A percentile compares a stretch with the other conserved stretches of the same genome.
These are phyloP conservation scores for Synanthedon andrenaeformis DNA, from an alignment of 2,888 invertebrate species.

Conservation along the genomic window DNA sequence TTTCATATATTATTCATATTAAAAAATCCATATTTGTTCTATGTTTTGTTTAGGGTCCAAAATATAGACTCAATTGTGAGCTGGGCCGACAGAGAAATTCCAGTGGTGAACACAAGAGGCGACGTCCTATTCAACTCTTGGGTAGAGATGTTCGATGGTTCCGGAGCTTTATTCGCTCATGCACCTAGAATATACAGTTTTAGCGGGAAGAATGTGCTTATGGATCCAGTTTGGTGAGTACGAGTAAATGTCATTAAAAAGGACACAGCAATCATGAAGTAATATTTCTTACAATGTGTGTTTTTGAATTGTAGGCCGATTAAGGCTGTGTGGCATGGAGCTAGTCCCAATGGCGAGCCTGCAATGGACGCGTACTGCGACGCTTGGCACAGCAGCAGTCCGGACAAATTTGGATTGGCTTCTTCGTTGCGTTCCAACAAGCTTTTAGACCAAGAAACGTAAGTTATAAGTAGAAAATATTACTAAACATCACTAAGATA, in stretches of 20 bases:
- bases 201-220: conserved; percentile 90
- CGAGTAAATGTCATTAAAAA: neutral
- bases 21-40: no score
- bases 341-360: conserved; percentile 85
- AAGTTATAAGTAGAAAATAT: conserved; percentile 18
- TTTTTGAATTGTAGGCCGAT: conserved; percentile 76
- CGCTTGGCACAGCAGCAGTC: conserved; percentile 88
- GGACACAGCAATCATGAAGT: neutral
- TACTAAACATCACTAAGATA: neutral
- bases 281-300: no score
- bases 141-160: conserved; percentile 91
- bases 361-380: conserved; percentile 92
- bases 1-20: no score
- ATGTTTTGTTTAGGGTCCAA: conserved; percentile 73
- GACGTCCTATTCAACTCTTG: conserved; percentile 96
- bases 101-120: conserved; percentile 89
- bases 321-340: conserved; percentile 97
- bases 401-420: conserved; percentile 85
- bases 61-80: conserved; percentile 94
- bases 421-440: conserved; percentile 84
- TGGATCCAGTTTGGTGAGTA: conserved; percentile 86
- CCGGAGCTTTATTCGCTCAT: conserved; percentile 87
- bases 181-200: conserved; percentile 94
- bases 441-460: conserved; percentile 81
- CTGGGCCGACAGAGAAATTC: conserved; percentile 86